Conservation (phyloP, 2,113 vertebrate genomes). For the Epinephelus cyanopodus region DNA sequence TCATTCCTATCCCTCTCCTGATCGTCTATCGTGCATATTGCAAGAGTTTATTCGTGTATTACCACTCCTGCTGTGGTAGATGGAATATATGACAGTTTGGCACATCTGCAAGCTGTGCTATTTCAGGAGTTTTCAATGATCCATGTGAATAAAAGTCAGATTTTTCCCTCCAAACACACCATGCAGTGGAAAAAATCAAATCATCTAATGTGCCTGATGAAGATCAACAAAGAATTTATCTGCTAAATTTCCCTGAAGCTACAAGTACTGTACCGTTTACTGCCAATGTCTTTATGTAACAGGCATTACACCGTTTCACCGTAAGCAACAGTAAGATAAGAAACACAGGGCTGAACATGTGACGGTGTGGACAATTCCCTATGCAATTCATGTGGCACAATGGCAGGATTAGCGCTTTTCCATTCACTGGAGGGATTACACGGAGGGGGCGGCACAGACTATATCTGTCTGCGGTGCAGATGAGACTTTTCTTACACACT, state of each 20-base stretch:
- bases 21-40: background rate
- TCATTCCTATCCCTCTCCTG: constrained; percentile 9
- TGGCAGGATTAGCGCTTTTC: constrained; percentile 57
- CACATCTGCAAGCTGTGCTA: background rate
- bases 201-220: background rate
- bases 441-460: constrained; percentile 50
- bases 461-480: constrained; percentile 54
- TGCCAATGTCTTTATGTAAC: constrained; percentile 21
- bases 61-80: background rate
- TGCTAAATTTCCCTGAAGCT: constrained; percentile 2
- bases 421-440: constrained; percentile 71
- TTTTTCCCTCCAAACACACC: background rate
- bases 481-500: constrained; percentile 65
- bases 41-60: background rate
- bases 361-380: constrained; percentile 37
- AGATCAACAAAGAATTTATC: background rate
- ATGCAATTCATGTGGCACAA: constrained; percentile 52
- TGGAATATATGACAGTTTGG: background rate
- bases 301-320: constrained; percentile 10
- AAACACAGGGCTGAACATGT: constrained; percentile 50
- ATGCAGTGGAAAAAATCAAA: background rate
- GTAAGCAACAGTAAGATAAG: background rate
- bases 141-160: background rate
- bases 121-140: background rate
- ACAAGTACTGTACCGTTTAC: background rate